Conservation (phyloP, 2,888 invertebrate genomes). For the Auanema sp. region DNA sequence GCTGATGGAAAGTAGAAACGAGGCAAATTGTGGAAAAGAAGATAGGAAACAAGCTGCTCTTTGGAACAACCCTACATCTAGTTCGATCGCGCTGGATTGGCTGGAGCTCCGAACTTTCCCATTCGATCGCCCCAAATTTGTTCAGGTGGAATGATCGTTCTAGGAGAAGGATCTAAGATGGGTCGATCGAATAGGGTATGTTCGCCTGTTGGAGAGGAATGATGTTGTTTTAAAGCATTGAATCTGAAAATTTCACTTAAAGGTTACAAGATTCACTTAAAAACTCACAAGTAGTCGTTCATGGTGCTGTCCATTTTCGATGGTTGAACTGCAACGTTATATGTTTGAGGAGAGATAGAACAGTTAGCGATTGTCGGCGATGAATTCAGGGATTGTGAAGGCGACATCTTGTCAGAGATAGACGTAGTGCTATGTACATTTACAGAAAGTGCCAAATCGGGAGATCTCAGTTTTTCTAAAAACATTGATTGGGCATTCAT, state of each 20-base stretch:
- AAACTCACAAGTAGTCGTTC: slow-evolving; percentile 22
- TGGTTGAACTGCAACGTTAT: slow-evolving; percentile 28
- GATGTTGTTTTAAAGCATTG: slow-evolving; percentile 33
- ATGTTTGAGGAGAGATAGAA: slow-evolving; percentile 26
- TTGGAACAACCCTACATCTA: no score
- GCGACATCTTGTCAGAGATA: slow-evolving; percentile 37
- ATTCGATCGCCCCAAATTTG: slow-evolving; percentile 27
- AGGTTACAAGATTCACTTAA: neutral
- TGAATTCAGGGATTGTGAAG: slow-evolving; percentile 24
- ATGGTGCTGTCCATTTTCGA: slow-evolving; percentile 13
- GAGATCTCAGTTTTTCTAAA: slow-evolving; percentile 15
- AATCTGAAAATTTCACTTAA: slow-evolving; percentile 25
- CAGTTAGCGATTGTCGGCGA: slow-evolving; percentile 2
- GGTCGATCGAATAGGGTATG: slow-evolving; percentile 41
- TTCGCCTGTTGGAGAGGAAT: slow-evolving; percentile 42
- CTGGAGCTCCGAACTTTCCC: slow-evolving; percentile 42
- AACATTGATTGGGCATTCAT: neutral
- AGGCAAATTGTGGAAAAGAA: no score
- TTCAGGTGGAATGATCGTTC: slow-evolving; percentile 18
- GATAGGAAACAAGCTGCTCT: no score
- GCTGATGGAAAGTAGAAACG: no score
- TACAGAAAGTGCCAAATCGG: slow-evolving; percentile 14
- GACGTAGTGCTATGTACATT: slow-evolving; percentile 12
- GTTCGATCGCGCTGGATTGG: slow-evolving; percentile 25
- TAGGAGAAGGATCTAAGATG: slow-evolving; percentile 6